phyloP scores from a whole-genome alignment of 2,797 vertebrate genomes.

The Tenualosa ilisha region DNA sequence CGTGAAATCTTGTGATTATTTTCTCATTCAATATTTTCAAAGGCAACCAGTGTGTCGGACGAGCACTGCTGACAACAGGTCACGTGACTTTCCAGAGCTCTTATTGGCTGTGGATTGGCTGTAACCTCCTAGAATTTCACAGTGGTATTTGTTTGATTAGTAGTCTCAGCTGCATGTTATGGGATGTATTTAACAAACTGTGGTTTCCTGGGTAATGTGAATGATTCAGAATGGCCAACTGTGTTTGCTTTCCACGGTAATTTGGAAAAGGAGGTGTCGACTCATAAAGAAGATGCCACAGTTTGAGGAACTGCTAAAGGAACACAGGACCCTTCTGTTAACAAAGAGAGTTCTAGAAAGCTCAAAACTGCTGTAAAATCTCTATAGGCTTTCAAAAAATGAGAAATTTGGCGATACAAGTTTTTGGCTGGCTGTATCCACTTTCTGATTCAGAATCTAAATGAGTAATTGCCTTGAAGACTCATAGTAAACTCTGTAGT shows the following conservation, averaged over 20 bases:
- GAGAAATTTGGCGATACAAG: no score
- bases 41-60: neutral
- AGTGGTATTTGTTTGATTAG: neutral
- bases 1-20: constrained; percentile 3
- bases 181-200: neutral
- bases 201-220: neutral
- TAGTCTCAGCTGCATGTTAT: neutral
- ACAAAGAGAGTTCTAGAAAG: neutral
- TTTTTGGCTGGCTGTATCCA: no score
- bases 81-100: neutral
- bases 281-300: neutral
- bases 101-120: neutral
- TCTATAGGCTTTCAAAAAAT: no score
- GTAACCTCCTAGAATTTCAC: neutral
- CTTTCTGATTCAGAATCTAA: neutral
- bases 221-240: constrained; percentile 7
- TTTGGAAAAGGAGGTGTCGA: constrained; percentile 7
- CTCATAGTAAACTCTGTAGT: neutral
- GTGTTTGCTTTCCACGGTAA: neutral
- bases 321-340: constrained; percentile 6
- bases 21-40: constrained; percentile 19
- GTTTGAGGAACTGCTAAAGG: neutral
- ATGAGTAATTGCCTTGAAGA: neutral
- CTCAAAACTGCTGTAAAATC: neutral
- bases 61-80: neutral